phyloP scores from a whole-genome alignment of 2,797 vertebrate genomes.

The Sebastes baramenuke region DNA sequence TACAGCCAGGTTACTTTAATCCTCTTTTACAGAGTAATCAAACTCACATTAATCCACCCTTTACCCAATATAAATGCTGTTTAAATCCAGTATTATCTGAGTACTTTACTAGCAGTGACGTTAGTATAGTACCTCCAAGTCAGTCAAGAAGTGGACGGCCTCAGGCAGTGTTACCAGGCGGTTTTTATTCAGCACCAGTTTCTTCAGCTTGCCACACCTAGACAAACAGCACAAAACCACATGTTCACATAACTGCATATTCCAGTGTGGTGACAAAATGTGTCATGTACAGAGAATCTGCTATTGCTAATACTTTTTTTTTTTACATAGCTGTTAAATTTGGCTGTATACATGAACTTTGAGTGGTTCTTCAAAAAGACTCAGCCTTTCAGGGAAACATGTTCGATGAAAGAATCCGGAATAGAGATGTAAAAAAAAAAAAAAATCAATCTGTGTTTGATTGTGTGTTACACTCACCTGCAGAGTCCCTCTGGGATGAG shows the following conservation, averaged over 20 bases:
- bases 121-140: conserved; percentile 85
- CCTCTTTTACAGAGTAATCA: not conserved
- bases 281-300: not conserved
- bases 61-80: not conserved
- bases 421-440: not conserved
- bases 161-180: conserved; percentile 95
- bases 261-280: not conserved
- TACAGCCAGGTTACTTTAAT: not conserved
- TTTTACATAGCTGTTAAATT: not conserved
- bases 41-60: not conserved
- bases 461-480: conserved; percentile 80
- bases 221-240: conserved; percentile 42
- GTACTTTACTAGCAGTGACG: fast-evolving
- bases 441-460: not conserved
- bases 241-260: not conserved
- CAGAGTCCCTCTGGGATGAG: conserved; percentile 97
- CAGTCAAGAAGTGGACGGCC: conserved; percentile 92
- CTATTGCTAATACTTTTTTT: not conserved
- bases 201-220: conserved; percentile 94
- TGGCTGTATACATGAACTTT: not conserved
- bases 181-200: conserved; percentile 97
- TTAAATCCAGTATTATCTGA: not conserved
- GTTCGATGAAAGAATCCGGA: not conserved
- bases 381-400: not conserved
- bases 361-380: not conserved